Base-by-base conservation (phyloP, 1,140 invertebrate genomes). In the Lamellibrachia luymesi region DNA sequence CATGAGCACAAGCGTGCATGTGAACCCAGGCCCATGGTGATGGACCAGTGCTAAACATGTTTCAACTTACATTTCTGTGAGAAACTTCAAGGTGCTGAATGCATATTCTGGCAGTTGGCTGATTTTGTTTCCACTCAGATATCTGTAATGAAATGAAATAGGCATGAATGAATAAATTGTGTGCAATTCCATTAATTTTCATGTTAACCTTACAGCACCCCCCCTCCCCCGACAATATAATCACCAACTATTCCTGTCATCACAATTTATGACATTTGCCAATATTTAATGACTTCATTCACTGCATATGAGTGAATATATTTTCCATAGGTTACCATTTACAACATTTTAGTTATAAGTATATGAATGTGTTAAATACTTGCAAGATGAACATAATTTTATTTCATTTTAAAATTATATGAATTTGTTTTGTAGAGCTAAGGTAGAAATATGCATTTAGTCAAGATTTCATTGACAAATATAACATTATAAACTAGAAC, bases 1-100 rank as follows among this genome's bases (percentile, higher is more conserved):
- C 38, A 38, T 38, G 38, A 38, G 38, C 38, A 38, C 38, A 38
- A 2, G 64, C 64, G 25, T 80, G 64, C 64, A 80, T 22, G 13
- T 10, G 13, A 80, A 80, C 38, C 38, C 38, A 38, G 38, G 38
- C 38, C 38, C 38, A 38, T 38, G 38, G 38, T 38, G 38, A 38
- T 38, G 38, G 38, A 38, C 64, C 52, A 56, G 52, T 56, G 52
- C 13, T 56, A 56, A 56, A 56, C 6, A 56, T 1, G 52, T 80
- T 80, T 80, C 64, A 80, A 80, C 64, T 80, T 80, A 80, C 64
- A 80, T 80, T 80, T 80, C 64, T 80, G 64, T 80, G 64, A 80
- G 64, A 22, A 10, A 80, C 64, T 80, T 80, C 8, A 80, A 80
- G 64, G 64, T 8, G 64, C 5, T 80, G 64, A 80, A 80, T 2